Percentiles rank a stretch among this genome's conserved stretches.
These are phyloP conservation scores for Microtus richardsoni DNA, from an alignment of 2,113 vertebrate species.

Conservation along the genomic window DNA sequence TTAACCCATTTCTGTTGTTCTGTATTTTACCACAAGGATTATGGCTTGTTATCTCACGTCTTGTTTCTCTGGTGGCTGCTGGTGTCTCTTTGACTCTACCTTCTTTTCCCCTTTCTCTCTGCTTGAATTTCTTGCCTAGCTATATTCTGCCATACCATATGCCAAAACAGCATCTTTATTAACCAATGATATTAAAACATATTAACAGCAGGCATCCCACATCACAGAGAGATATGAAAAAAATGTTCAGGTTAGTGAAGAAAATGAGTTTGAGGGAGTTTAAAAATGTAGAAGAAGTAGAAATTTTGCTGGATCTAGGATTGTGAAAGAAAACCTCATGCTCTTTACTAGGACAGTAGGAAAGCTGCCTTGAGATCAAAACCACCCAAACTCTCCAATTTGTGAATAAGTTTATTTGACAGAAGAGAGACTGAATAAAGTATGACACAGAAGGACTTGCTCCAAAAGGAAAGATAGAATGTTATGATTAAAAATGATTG, in stretches of 20 bases:
- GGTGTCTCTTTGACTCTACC: no score
- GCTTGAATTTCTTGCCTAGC: no score
- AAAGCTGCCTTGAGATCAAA: background rate
- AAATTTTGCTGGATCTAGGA: background rate
- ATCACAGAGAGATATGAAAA: background rate
- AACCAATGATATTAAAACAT: no score
- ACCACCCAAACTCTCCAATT: background rate
- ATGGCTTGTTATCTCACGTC: no score
- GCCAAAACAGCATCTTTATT: no score
- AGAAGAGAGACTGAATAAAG: background rate
- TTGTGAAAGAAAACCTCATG: background rate
- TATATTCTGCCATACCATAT: no score
- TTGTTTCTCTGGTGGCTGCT: no score
- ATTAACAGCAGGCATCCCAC: no score
- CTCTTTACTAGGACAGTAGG: background rate
- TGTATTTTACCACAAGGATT: no score
- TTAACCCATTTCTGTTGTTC: no score
- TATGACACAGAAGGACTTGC: background rate
- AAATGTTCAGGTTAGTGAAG: background rate
- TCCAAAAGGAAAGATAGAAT: background rate
- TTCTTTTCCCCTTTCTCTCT: no score
- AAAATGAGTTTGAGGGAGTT: background rate
- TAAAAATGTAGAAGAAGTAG: background rate
- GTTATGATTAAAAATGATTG: background rate
- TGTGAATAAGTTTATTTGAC: background rate